phyloP scores from a whole-genome alignment of 1,140 invertebrate genomes.

The Paraescarpia echinospica region DNA sequence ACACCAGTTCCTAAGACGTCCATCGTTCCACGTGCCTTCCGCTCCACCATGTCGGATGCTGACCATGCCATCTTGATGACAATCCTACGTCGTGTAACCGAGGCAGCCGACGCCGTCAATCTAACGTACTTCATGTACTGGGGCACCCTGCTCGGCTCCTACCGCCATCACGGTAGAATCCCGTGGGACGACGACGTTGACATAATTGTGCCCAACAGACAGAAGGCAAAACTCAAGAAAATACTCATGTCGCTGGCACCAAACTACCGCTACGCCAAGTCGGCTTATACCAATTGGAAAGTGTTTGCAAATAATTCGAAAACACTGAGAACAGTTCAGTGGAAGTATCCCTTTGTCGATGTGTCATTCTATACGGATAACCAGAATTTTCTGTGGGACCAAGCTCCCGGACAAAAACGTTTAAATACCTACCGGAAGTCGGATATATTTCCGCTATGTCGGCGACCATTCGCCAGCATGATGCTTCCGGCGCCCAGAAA shows the following conservation, averaged over 20 bases:
- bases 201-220: slow-evolving; percentile 36
- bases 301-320: background rate
- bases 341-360: slow-evolving; percentile 12
- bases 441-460: background rate
- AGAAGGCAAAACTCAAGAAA: slow-evolving; percentile 25
- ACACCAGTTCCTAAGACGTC: background rate
- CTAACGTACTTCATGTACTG: slow-evolving; percentile 44
- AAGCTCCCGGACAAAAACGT: background rate
- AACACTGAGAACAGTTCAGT: background rate
- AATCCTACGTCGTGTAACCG: background rate
- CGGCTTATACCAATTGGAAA: background rate
- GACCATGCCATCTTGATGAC: background rate
- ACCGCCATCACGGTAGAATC: slow-evolving; percentile 42
- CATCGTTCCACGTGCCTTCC: background rate
- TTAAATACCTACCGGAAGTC: background rate
- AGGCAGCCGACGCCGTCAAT: slow-evolving; percentile 31
- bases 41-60: background rate
- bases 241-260: background rate
- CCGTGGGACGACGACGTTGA: slow-evolving; percentile 54
- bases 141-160: slow-evolving; percentile 43
- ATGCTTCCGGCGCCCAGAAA: background rate
- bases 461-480: background rate
- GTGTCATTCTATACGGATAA: background rate
- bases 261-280: background rate
- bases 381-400: background rate